A percentile compares a stretch with the other conserved stretches of the same genome.
These are phyloP conservation scores for Poecilobothrus nobilitatus DNA, from an alignment of 2,888 invertebrate genomes.

Conservation along the genomic window DNA sequence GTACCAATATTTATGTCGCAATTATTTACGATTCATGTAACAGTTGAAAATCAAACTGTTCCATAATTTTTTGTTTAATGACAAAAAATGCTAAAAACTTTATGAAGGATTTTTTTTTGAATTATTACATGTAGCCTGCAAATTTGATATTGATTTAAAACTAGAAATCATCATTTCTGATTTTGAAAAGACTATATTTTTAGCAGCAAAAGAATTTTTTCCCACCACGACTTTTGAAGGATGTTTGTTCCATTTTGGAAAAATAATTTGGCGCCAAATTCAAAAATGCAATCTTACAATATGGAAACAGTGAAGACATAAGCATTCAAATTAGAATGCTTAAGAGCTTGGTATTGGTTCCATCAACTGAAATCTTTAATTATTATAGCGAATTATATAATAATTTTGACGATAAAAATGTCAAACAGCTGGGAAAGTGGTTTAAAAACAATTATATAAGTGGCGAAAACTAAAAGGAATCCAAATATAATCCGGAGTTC, in stretches of 20 bases:
- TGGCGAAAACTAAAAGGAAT: not conserved
- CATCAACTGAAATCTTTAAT: not conserved
- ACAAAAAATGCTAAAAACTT: not conserved
- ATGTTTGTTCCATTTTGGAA: too few relatives aligned
- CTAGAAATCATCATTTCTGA: slow-evolving; percentile 3
- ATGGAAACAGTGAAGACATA: not conserved
- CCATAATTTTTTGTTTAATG: not conserved
- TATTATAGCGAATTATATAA: not conserved
- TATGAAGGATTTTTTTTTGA: not conserved
- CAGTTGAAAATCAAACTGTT: not conserved
- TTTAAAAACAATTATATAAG: not conserved
- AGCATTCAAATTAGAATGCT: slow-evolving; percentile 8
- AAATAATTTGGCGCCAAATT: slow-evolving; percentile 2
- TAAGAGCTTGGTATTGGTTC: not conserved
- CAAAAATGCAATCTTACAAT: not conserved
- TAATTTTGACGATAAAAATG: not conserved
- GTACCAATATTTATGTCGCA: slow-evolving; percentile 13
- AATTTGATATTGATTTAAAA: not conserved
- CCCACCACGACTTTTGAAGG: too few relatives aligned
- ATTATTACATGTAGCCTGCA: not conserved
- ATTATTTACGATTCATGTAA: slow-evolving; percentile 7
- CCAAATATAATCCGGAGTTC: not conserved
- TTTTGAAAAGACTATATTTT: not conserved
- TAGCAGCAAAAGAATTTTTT: not conserved
- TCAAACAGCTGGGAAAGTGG: not conserved